These are phyloP conservation scores for Clunio marinus DNA, from an alignment of 2,888 invertebrate species.

Conservation along the genomic window DNA sequence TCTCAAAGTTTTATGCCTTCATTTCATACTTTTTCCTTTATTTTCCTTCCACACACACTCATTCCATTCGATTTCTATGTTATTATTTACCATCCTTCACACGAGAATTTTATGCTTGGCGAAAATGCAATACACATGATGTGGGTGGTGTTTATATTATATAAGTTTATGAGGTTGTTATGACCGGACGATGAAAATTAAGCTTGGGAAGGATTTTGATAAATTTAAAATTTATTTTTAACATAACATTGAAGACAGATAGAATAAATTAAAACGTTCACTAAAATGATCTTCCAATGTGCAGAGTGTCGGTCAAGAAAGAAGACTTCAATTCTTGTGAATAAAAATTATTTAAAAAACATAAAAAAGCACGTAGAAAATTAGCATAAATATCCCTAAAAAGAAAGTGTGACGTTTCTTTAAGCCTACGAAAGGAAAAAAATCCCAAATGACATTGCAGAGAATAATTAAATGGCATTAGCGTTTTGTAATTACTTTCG, in stretches of 20 bases:
- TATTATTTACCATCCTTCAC: background rate
- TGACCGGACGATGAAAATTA: background rate
- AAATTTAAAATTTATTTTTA: no score
- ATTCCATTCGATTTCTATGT: background rate
- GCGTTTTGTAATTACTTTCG: slow-evolving; percentile 17
- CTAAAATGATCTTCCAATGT: no score
- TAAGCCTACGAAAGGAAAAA: slow-evolving; percentile 6
- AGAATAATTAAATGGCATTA: slow-evolving; percentile 18
- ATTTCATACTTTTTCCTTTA: background rate
- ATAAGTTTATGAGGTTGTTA: background rate
- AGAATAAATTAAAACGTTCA: no score
- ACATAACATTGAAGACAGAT: no score
- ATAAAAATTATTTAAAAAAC: no score
- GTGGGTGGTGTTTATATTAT: background rate
- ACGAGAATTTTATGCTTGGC: background rate
- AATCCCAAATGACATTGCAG: slow-evolving; percentile 1
- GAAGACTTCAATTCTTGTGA: no score
- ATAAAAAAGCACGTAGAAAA: slow-evolving; percentile 1
- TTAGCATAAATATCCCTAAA: slow-evolving; percentile 5
- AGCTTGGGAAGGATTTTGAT: no score
- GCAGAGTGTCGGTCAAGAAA: no score
- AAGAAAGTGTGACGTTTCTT: background rate
- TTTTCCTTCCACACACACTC: background rate
- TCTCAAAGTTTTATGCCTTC: slow-evolving; percentile 5
- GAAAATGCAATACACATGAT: background rate